These are phyloP conservation scores for Ochropacha duplaris DNA, from an alignment of 2,888 invertebrate genomes.

Conservation along the genomic window DNA sequence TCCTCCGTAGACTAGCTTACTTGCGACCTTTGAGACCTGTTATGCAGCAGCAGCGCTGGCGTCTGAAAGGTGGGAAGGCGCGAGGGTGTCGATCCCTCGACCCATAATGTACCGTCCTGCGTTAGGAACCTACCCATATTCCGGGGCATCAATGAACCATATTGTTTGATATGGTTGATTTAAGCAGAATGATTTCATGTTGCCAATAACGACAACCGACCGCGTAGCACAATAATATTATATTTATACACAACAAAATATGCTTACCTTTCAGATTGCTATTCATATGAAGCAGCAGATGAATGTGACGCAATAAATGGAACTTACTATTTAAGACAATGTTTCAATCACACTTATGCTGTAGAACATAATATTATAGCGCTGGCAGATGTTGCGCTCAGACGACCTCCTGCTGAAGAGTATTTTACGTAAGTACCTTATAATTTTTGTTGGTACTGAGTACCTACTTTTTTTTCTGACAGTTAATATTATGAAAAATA, in stretches of 20 bases:
- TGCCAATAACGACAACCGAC: too few species aligned
- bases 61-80: too few species aligned
- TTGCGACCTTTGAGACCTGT: too few species aligned
- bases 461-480: background rate
- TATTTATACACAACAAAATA: background rate
- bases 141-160: too few species aligned
- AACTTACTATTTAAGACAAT: constrained; percentile 85
- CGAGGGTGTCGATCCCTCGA: too few species aligned
- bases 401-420: constrained; percentile 87
- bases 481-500: background rate
- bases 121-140: too few species aligned
- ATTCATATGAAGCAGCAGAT: constrained; percentile 86
- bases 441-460: background rate
- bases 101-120: too few species aligned
- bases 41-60: too few species aligned
- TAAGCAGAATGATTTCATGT: too few species aligned
- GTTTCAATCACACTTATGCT: constrained; percentile 83
- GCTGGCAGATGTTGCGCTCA: constrained; percentile 80
- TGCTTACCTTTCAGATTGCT: constrained; percentile 81
- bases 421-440: constrained; percentile 85
- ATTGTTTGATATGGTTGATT: too few species aligned
- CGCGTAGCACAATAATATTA: too few species aligned
- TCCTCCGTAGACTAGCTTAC: too few species aligned
- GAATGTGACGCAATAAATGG: constrained; percentile 83
- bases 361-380: constrained; percentile 79